Conservation (phyloP, 2,888 invertebrate genomes). For the Drosophila phalerata region DNA sequence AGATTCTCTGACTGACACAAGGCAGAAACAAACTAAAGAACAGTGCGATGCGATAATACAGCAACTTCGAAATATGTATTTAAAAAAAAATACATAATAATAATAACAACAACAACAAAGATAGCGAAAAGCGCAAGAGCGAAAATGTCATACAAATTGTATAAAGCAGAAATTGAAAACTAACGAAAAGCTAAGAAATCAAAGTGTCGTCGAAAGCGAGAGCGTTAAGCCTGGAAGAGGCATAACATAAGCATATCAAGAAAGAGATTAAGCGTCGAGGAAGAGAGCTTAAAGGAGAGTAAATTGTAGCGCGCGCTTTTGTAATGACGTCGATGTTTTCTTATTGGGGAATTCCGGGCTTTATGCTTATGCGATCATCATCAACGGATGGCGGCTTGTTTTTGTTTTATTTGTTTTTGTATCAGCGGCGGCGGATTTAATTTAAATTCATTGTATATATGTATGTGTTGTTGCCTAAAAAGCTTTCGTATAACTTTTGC, state of each 20-base stretch:
- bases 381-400: constrained; percentile 27
- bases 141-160: constrained; percentile 28
- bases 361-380: constrained; percentile 79
- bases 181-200: constrained; percentile 57
- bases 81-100: constrained; percentile 15
- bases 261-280: constrained; percentile 14
- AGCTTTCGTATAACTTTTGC: constrained; percentile 42
- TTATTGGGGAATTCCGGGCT: constrained; percentile 78
- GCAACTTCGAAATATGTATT: constrained; percentile 3
- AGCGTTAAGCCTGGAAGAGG: constrained; percentile 47
- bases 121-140: constrained; percentile 16
- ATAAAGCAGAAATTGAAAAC: constrained; percentile 45
- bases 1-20: constrained; percentile 12
- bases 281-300: constrained; percentile 1
- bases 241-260: constrained; percentile 4
- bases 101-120: constrained; percentile 22
- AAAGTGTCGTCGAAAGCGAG: constrained; percentile 70
- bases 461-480: constrained; percentile 23
- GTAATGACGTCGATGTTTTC: constrained; percentile 68
- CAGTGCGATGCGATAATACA: constrained; percentile 64
- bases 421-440: constrained; percentile 70
- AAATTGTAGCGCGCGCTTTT: constrained; percentile 44
- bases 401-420: constrained; percentile 48
- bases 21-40: constrained; percentile 38
- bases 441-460: constrained; percentile 39